Evolutionary conservation across 2,888 invertebrate genomes (phyloP), one percentile per base, ranked within the genome.

Genomic region (Papilio gigon): DNA sequence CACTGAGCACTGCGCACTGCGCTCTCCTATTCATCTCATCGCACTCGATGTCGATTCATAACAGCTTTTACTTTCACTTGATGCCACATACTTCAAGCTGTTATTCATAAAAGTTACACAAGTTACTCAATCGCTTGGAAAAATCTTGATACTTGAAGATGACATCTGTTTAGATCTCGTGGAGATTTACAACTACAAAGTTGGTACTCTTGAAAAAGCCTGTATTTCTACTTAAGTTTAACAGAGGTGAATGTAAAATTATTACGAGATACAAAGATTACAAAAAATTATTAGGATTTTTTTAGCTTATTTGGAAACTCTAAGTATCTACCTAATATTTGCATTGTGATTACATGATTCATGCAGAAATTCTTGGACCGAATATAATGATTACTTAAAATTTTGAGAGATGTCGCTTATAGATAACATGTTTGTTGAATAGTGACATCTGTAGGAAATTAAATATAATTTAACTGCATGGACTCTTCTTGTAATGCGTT

Each of bases 1-100:
- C 27, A 35, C 56, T 56, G n/a, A n/a, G n/a, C n/a, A 67, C 67
- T 67, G 62, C 67, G 67, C 67, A 67, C 42, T 25, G 59, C 65
- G 17, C 11, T 50, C 37, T 9, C 22, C 35, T 47, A 60, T 50
- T 33, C 47, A 37, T 20, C 30, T 42, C 61, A 17, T 33, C 22
- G 30, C 65, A 58, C n/a, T 59, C n/a, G 1, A 27, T 35, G 37
- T 64, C 58, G 22, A 64, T 68, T 59, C 64, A 60, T 30, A 64
- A 58, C 25, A 35, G 44, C 35, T 59, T 64, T 65, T 35, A 64
- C 64, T 60, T 50, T 65, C 68, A 47, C 5, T 53, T 30, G 6
- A 27, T 9, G n/a, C 40, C 56, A 53, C 14, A 22, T 44, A 42
- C 20, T 33, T 17, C 40, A 37, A 27, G 25, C 25, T 27, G 25